Evolutionary conservation across 2,888 invertebrate genomes (phyloP).

Genomic region (Cinara cedri): DNA sequence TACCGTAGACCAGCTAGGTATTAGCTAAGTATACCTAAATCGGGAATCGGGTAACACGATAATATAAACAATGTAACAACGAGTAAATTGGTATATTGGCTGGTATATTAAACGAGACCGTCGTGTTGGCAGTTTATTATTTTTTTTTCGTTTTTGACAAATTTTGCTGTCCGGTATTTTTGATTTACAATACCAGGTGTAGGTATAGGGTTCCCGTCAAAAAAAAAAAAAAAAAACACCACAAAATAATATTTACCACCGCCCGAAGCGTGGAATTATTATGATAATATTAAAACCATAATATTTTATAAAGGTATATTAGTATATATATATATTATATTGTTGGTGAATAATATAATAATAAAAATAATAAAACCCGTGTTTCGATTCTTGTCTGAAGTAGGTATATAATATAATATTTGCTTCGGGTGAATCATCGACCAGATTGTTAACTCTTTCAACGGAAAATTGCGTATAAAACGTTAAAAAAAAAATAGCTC

Average conservation of each 20-base stretch:
- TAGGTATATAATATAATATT: conserved; percentile 34
- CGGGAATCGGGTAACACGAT: no score
- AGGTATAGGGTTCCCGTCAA: neutral
- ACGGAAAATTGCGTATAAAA: conserved; percentile 5
- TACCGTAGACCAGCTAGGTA: no score
- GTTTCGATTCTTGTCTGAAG: conserved; percentile 51
- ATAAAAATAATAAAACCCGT: conserved; percentile 36
- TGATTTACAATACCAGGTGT: conserved; percentile 35
- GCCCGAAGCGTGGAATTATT: conserved; percentile 46
- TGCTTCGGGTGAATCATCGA: conserved; percentile 43
- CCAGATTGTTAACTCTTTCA: conserved; percentile 24
- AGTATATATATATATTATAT: neutral
- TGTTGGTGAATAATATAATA: conserved; percentile 33
- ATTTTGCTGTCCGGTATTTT: conserved; percentile 46
- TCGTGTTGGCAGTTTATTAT: neutral
- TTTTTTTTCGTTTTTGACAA: conserved; percentile 40
- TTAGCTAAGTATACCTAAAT: no score
- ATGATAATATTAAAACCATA: conserved; percentile 35
- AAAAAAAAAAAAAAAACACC: no score
- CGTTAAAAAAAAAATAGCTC: neutral
- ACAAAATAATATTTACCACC: neutral
- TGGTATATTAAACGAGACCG: neutral
- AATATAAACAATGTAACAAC: no score
- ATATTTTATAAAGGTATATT: no score
- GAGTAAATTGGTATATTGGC: no score